These are phyloP conservation scores for Drymodes brunneopygia DNA, from an alignment of 2,113 vertebrate species.

Conservation along the genomic window DNA sequence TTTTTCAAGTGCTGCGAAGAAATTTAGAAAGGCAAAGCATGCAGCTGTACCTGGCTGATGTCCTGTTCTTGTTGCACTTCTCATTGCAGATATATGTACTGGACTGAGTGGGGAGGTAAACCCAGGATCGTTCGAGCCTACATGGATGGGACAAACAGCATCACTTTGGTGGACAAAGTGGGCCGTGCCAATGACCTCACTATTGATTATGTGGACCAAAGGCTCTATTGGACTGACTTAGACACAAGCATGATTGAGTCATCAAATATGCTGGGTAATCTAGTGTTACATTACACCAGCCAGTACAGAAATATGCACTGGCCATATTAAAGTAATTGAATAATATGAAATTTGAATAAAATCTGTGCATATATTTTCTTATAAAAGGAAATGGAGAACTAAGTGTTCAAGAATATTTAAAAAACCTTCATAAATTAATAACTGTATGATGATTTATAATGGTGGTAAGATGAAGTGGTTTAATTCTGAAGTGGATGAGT, in stretches of 20 bases:
- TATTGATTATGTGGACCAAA: slow-evolving; percentile 90
- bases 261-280: slow-evolving; percentile 92
- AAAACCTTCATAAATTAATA: not conserved
- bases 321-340: not conserved
- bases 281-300: not conserved
- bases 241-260: slow-evolving; percentile 98
- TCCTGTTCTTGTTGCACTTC: not conserved
- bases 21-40: not conserved
- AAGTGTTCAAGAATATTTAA: not conserved
- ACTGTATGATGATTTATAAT: not conserved
- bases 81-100: slow-evolving; percentile 89
- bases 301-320: not conserved
- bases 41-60: not conserved
- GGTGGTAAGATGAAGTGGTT: not conserved
- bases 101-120: slow-evolving; percentile 97
- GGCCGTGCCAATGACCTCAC: slow-evolving; percentile 95
- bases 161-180: slow-evolving; percentile 91
- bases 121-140: slow-evolving; percentile 89
- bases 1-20: not conserved
- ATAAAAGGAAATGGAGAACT: not conserved
- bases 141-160: slow-evolving; percentile 90
- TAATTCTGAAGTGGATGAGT: too few relatives aligned
- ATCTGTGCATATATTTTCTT: not conserved
- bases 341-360: not conserved
- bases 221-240: slow-evolving; percentile 95